Conservation (phyloP, 35 echinoderm and acorn worm genomes). For the Ophioderma brevispina region DNA sequence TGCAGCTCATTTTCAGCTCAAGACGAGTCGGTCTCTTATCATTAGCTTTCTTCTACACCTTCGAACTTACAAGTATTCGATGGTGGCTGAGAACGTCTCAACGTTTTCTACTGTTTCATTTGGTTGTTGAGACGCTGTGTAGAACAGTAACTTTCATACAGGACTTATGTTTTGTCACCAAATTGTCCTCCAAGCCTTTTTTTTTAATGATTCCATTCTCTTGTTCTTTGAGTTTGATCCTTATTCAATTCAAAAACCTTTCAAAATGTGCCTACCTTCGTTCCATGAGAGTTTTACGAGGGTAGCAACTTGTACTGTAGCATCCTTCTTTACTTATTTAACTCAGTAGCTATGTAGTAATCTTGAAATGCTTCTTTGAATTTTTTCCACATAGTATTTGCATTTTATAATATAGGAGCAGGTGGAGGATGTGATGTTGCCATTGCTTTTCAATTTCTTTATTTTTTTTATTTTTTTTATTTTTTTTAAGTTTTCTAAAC, state of each 20-base stretch:
- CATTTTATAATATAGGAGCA: slow-evolving; percentile 7
- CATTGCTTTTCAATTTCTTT: too few species aligned
- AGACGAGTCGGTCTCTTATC: slow-evolving; percentile 55
- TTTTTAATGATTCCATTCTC: background rate
- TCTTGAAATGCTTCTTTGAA: background rate
- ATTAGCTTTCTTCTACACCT: background rate
- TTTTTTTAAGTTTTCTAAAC: too few species aligned
- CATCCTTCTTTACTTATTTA: slow-evolving; percentile 20
- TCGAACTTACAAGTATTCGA: slow-evolving; percentile 46
- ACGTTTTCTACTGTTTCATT: background rate
- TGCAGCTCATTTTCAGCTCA: slow-evolving; percentile 12
- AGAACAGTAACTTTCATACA: slow-evolving; percentile 50
- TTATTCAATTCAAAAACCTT: slow-evolving; percentile 16
- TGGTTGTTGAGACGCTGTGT: background rate
- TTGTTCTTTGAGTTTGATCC: slow-evolving; percentile 1
- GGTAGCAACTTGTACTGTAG: slow-evolving; percentile 28
- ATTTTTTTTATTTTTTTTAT: too few species aligned
- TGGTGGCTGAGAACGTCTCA: background rate
- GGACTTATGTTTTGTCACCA: slow-evolving; percentile 16
- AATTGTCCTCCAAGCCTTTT: slow-evolving; percentile 8
- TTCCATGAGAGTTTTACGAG: slow-evolving; percentile 29
- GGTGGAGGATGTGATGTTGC: background rate
- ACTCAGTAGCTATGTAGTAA: slow-evolving; percentile 15
- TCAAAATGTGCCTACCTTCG: slow-evolving; percentile 20
- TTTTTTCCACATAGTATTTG: slow-evolving; percentile 8